phyloP scores from a whole-genome alignment of 2,888 invertebrate genomes.

The Sycophila texana region DNA sequence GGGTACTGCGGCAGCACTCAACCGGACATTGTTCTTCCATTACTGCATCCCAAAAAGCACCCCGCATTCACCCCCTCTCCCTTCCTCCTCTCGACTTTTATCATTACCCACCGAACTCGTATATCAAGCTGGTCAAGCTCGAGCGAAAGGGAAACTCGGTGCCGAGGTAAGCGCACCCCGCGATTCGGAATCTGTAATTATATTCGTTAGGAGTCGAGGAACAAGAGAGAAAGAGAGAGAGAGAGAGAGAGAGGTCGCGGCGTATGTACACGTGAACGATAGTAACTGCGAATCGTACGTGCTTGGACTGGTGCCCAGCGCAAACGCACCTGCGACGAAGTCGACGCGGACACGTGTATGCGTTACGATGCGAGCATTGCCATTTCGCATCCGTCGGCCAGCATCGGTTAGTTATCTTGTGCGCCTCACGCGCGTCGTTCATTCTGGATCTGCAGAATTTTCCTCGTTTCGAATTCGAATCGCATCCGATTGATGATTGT shows the following conservation, averaged over 20 bases:
- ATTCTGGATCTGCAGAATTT: background rate
- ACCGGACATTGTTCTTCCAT: constrained; percentile 66
- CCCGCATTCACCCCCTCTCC: constrained; percentile 41
- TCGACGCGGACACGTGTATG: constrained; percentile 36
- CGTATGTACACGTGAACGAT: constrained; percentile 47
- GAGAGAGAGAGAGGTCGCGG: constrained; percentile 37
- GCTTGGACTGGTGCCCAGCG: constrained; percentile 48
- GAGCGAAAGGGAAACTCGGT: constrained; percentile 15
- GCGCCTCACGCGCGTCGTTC: constrained; percentile 3
- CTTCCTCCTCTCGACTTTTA: constrained; percentile 47
- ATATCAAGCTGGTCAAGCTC: background rate
- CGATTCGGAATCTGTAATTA: constrained; percentile 65
- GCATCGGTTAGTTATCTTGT: background rate
- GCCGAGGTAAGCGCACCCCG: constrained; percentile 51
- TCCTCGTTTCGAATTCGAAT: background rate
- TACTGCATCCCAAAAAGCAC: constrained; percentile 61
- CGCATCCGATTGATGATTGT: too few species aligned
- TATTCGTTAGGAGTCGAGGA: constrained; percentile 62
- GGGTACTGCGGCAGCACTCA: constrained; percentile 50
- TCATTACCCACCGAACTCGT: constrained; percentile 11
- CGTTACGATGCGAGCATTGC: constrained; percentile 51
- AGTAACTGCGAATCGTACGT: constrained; percentile 54
- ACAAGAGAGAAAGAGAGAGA: constrained; percentile 40
- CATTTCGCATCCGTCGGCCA: constrained; percentile 17
- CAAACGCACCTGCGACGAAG: constrained; percentile 26